These are phyloP conservation scores for Chelidonichthys spinosus DNA, from an alignment of 2,797 vertebrate species.

Conservation along the genomic window DNA sequence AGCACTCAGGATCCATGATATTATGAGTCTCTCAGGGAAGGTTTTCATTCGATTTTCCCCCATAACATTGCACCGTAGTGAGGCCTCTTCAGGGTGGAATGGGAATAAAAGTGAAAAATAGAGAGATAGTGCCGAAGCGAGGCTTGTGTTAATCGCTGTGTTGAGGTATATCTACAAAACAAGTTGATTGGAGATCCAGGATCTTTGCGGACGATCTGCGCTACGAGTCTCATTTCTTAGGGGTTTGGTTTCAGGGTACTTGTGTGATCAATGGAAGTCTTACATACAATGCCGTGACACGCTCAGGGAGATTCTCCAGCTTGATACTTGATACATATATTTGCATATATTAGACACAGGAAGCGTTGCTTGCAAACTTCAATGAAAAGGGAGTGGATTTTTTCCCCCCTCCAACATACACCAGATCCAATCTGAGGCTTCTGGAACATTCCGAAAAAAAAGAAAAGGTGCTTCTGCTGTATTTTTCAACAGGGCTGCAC, in stretches of 20 bases:
- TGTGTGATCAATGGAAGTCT: constrained; percentile 44
- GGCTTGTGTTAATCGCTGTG: constrained; percentile 53
- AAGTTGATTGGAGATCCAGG: constrained; percentile 36
- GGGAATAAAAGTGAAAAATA: constrained; percentile 29
- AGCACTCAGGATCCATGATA: constrained; percentile 78
- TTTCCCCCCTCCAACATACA: background rate
- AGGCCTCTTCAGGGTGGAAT: constrained; percentile 48
- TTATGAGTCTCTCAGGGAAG: constrained; percentile 82
- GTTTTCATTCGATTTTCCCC: constrained; percentile 74
- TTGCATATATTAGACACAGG: constrained; percentile 50
- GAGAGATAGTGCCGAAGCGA: constrained; percentile 21
- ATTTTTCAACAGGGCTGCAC: constrained; percentile 62
- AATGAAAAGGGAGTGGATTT: constrained; percentile 21
- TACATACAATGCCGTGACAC: constrained; percentile 21
- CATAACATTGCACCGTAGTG: constrained; percentile 64
- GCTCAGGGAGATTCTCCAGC: constrained; percentile 41
- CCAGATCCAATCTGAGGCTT: constrained; percentile 57
- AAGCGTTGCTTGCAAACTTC: constrained; percentile 46
- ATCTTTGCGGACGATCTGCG: constrained; percentile 32
- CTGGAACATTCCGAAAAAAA: constrained; percentile 24
- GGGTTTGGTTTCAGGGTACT: constrained; percentile 16
- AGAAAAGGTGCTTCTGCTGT: constrained; percentile 37
- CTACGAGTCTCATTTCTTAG: background rate
- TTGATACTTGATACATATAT: constrained; percentile 52
- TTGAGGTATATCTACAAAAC: constrained; percentile 43